phyloP scores from a whole-genome alignment of 1,140 invertebrate species.

The Heliothis virescens region DNA sequence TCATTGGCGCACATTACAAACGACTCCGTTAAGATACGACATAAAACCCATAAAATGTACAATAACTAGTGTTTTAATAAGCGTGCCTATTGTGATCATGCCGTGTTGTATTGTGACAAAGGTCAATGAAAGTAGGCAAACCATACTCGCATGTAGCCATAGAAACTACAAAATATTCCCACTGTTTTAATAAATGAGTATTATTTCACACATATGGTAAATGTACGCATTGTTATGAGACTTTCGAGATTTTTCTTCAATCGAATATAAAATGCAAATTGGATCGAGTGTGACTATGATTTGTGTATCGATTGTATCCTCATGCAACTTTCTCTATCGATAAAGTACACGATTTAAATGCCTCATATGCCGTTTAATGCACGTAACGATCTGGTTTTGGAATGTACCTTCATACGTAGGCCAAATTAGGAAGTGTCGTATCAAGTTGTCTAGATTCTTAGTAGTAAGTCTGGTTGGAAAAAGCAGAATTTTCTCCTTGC shows the following conservation, averaged over 20 bases:
- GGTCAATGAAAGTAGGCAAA: constrained; percentile 42
- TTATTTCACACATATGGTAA: constrained; percentile 30
- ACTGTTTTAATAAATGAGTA: constrained; percentile 23
- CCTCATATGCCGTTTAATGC: constrained; percentile 4
- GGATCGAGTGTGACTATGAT: background rate
- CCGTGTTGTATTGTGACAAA: constrained; percentile 1
- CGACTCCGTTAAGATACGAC: background rate
- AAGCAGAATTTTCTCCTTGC: constrained; percentile 32
- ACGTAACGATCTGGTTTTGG: constrained; percentile 33
- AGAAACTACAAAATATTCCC: constrained; percentile 32
- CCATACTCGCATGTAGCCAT: background rate
- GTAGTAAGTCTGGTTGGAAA: constrained; percentile 11
- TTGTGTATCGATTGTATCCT: constrained; percentile 22
- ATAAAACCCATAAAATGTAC: background rate
- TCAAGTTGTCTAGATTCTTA: constrained; percentile 20
- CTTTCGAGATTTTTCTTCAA: constrained; percentile 30
- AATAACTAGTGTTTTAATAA: constrained; percentile 4
- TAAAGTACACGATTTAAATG: constrained; percentile 35
- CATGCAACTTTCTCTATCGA: constrained; percentile 33
- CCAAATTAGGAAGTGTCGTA: constrained; percentile 44
- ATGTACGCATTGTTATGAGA: constrained; percentile 30
- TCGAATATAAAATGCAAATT: constrained; percentile 23
- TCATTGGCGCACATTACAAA: constrained; percentile 1
- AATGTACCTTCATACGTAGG: constrained; percentile 2
- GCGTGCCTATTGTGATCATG: background rate